A percentile compares a stretch with the other conserved stretches of the same genome.
These are phyloP conservation scores for Heliconius hermathena DNA, from an alignment of 1,140 invertebrate genomes.

Conservation along the genomic window DNA sequence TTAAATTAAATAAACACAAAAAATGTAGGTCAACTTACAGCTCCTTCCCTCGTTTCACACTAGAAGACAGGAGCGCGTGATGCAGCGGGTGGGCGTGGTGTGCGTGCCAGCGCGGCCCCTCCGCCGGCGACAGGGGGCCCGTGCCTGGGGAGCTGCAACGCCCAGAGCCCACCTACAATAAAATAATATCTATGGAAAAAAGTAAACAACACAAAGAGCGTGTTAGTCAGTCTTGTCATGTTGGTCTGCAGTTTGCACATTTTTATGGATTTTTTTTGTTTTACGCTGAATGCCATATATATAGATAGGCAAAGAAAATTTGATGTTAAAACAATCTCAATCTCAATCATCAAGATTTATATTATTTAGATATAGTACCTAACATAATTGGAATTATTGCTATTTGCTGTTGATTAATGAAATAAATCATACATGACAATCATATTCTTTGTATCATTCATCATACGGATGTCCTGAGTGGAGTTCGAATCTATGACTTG, in stretches of 20 bases:
- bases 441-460: background rate
- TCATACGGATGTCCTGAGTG: background rate
- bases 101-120: slow-evolving; percentile 72
- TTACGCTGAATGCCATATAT: no score
- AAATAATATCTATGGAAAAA: background rate
- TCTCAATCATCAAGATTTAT: no score
- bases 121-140: slow-evolving; percentile 73
- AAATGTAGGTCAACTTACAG: slow-evolving; percentile 62
- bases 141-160: slow-evolving; percentile 75
- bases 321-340: no score
- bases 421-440: background rate
- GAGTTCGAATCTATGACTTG: background rate
- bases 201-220: background rate
- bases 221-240: no score
- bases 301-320: no score
- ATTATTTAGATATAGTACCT: no score
- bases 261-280: no score
- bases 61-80: slow-evolving; percentile 72
- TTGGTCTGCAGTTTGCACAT: no score
- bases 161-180: slow-evolving; percentile 70
- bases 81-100: slow-evolving; percentile 78
- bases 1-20: background rate
- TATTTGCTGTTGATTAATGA: no score
- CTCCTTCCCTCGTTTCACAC: slow-evolving; percentile 77
- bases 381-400: no score